Percentiles rank a stretch among this genome's conserved stretches.
These are phyloP conservation scores for Spisula solida DNA, from an alignment of 2,888 invertebrate species.

Conservation along the genomic window DNA sequence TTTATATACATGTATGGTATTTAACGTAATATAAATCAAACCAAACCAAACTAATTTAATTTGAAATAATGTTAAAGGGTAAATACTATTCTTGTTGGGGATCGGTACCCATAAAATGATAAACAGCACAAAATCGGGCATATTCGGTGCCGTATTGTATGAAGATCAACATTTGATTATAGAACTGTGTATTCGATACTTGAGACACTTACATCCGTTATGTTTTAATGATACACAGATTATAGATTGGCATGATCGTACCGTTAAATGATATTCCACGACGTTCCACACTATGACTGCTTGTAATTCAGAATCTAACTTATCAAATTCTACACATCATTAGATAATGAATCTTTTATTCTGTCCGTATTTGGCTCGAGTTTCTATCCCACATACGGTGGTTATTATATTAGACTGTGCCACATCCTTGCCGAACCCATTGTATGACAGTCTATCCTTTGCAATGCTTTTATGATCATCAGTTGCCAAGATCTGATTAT, in stretches of 20 bases:
- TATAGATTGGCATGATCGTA: slow-evolving; percentile 11
- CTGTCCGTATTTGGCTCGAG: slow-evolving; percentile 34
- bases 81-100: too few species aligned
- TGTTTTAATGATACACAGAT: neutral
- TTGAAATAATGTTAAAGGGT: too few species aligned
- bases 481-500: slow-evolving; percentile 62
- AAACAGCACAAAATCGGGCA: too few species aligned
- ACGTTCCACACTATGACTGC: slow-evolving; percentile 8
- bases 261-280: neutral
- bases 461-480: slow-evolving; percentile 33
- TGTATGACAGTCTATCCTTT: neutral
- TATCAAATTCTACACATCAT: slow-evolving; percentile 39
- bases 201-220: slow-evolving; percentile 11
- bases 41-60: too few species aligned
- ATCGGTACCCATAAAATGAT: too few species aligned
- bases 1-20: too few species aligned
- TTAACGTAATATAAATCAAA: too few species aligned
- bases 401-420: slow-evolving; percentile 36
- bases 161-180: too few species aligned
- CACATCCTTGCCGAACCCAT: slow-evolving; percentile 30
- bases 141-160: too few species aligned
- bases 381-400: slow-evolving; percentile 26
- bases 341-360: slow-evolving; percentile 33
- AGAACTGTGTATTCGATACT: neutral
- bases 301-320: slow-evolving; percentile 38